Base-by-base conservation (phyloP, 1,140 invertebrate species). In the Ceratina australensis region DNA sequence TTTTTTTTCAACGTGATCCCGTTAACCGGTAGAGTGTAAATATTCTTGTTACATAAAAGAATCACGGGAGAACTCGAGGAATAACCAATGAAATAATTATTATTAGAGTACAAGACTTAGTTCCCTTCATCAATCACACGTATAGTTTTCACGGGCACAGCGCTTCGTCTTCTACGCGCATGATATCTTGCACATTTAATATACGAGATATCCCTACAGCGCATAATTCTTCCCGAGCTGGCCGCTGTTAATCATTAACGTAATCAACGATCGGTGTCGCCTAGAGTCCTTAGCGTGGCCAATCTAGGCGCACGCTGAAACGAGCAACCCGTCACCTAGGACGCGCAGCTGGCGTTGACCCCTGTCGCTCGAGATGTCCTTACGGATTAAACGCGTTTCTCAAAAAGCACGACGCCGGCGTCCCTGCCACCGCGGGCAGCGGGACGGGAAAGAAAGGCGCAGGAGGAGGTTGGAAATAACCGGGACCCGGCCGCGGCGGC, bases 351-450 rank as follows among this genome's bases (percentile, higher is more conserved):
- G 65, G 50, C 73, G 65, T 76, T 80, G 73, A 77, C 74, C 59
- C 60, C 20, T 67, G 71, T 80, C 66, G 79, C 63, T 50, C 24
- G 42, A 80, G 79, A 80, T 80, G 79, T 80, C 79, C 79, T 80
- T 78, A 80, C 74, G 79, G 79, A 80, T 80, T 80, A 80, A 80
- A 13, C 79, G 52, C 61, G 57, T 77, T 80, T 72, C 79, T 78
- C 59, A 52, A 80, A 54, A 78, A 80, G 71, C 49, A 61, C 72
- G 65, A 68, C 64, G 78, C 63, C 24, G 57, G 57, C 78, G 49
- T 13, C 60, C 26, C 64, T 10, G 64, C 33, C 60, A 20, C 65
- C 52, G 28, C 26, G n/a, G 22, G 54, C 66, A 50, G 54, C 28
- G 67, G 67, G 7, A 50, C 49, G n/a, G 42, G 69, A 50, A 18